Evolutionary conservation across 2,113 vertebrate genomes (phyloP), one percentile per base, ranked within the genome.

Genomic region (Gambusia affinis): DNA sequence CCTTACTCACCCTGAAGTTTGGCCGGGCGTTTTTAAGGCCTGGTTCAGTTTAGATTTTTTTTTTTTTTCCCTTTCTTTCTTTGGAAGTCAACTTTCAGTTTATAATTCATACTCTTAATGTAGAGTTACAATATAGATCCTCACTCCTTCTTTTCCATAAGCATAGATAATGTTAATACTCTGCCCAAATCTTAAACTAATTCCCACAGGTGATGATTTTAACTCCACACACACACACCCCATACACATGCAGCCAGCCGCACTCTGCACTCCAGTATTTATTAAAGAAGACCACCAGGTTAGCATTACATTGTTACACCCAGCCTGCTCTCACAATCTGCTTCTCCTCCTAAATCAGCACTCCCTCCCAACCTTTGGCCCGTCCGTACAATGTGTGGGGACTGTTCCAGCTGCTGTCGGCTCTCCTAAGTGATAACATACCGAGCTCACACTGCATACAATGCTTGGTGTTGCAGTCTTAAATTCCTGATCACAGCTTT

Each of bases 321-420:
- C 81, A 35, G 70, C 70, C 12, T 24, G 37, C 60, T 60, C 28
- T 67, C 70, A 30, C 14, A 3, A 22, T 74, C 63, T 57, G 66
- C 33, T 39, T 7, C 65, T 78, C 69, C 81, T 80, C 73, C 19
- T 66, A 77, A 80, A 82, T 79, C 78, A 75, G 60, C 73, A 63
- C 78, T 71, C 73, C 70, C 44, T 72, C 60, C 0, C 57, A n/a
- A 85, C 81, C 85, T 89, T 81, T 90, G 78, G 85, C 85, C 76
- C 19, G 12, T 72, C 76, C 14, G 80, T 24, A 42, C 42, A 76
- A 28, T 0, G 14, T 60, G 60, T 81, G 64, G n/a, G 19, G 62
- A 57, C 64, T 67, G 65, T 70, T 76, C 61, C 85, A 88, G 81
- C 78, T 88, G 81, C 73, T 75, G 51, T 19, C 72, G 63, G 24